Base-by-base conservation (phyloP, 2,113 vertebrate species). In the Bubo bubo region DNA sequence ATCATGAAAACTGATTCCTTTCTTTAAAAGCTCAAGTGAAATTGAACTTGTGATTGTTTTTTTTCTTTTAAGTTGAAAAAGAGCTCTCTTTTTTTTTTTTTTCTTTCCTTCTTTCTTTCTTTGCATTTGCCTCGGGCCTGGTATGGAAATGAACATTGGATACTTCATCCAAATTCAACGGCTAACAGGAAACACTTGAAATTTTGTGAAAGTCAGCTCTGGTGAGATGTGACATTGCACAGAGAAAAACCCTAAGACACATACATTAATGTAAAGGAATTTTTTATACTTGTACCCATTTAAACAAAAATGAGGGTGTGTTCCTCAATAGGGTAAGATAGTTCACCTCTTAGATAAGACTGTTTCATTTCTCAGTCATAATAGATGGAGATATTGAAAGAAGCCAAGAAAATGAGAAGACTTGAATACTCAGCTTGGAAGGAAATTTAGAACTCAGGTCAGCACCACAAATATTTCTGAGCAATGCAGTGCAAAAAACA, bases 41-140 rank as follows among this genome's bases (percentile, higher is more conserved):
- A 37, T 11, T 11, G 10, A 73, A 45, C 5, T 60, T 43, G 7
- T n/a, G 28, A 4, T 22, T 71, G 53, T 79, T 59, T 32, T 41
- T 41, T 41, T 41, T 6, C 12, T 68, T 77, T 22, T 8, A 34
- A 45, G 50, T 39, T 80, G 13, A 73, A 72, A 73, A 84, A 45
- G 0, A 1, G 1, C 7, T 11, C 4, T 52, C 4, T 20, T 14
- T 23, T 22, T 47, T 12, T 11, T 17, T 45, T 28, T 22, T 18
- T 5, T 55, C 19, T 27, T 15, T 19, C 22, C 26, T 17, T 12
- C 9, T 16, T 30, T 23, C 4, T 35, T 63, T 45, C 4, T 58
- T 77, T 77, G 3, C 30, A 28, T 64, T 76, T 81, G 8, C 26
- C 63, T 87, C 22, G 50, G 59, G n/a, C 9, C 20, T 83, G 23